Evolutionary conservation across 2,797 vertebrate genomes (phyloP).

Genomic region (Micropoecilia bifurca): DNA sequence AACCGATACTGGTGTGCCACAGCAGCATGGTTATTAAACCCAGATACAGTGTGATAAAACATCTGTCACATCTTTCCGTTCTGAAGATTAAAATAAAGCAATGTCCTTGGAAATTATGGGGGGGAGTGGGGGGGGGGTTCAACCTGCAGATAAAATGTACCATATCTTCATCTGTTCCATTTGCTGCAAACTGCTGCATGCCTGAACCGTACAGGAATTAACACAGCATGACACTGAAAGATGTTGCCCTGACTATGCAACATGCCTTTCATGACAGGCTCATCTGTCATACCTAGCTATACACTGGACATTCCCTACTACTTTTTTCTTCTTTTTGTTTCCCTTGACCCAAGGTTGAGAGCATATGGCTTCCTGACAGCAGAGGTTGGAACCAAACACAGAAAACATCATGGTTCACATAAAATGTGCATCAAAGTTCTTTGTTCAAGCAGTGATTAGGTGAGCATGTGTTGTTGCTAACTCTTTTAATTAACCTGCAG

Average conservation of each 20-base stretch:
- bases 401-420: slow-evolving; percentile 22
- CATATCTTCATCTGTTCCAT: not conserved
- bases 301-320: slow-evolving; percentile 1
- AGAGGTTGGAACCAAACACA: slow-evolving; percentile 29
- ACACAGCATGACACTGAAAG: slow-evolving; percentile 16
- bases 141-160: slow-evolving; percentile 4
- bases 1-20: not conserved
- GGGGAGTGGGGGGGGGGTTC: not conserved
- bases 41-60: not conserved
- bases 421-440: not conserved
- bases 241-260: slow-evolving; percentile 1
- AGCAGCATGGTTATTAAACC: not conserved
- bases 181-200: not conserved
- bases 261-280: slow-evolving; percentile 23
- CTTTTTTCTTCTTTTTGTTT: slow-evolving; percentile 3
- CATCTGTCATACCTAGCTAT: slow-evolving; percentile 37
- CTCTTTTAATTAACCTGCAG: not conserved
- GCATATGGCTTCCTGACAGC: slow-evolving; percentile 13
- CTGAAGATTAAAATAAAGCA: not conserved
- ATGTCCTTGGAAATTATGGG: not conserved
- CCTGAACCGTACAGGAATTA: not conserved
- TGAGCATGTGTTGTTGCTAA: not conserved
- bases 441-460: not conserved
- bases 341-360: slow-evolving; percentile 22
- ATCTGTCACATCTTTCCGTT: not conserved